These are phyloP conservation scores for Austrofundulus limnaeus DNA, from an alignment of 2,113 vertebrate genomes.

Conservation along the genomic window DNA sequence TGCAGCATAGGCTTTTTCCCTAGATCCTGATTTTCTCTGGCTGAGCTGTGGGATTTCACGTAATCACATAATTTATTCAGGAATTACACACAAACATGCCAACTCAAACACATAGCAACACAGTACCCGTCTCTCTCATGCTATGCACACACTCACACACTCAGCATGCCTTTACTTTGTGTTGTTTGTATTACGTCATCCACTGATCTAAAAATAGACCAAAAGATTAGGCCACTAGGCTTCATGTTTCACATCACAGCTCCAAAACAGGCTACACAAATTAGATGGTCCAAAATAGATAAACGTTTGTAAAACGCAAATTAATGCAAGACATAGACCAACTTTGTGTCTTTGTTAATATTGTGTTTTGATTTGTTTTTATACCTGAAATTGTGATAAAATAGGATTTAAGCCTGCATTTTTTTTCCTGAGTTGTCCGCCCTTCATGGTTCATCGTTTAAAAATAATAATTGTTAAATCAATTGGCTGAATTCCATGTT, in stretches of 20 bases:
- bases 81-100: constrained; percentile 30
- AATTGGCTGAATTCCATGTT: too few species aligned
- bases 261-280: background rate
- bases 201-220: constrained; percentile 63
- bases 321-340: too few species aligned
- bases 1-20: constrained; percentile 7
- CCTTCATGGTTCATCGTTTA: too few species aligned
- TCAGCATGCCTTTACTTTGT: constrained; percentile 35
- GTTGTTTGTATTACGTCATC: constrained; percentile 54
- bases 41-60: constrained; percentile 48
- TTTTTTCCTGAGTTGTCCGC: too few species aligned
- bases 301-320: background rate
- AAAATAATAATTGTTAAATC: too few species aligned
- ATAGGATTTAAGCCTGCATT: too few species aligned
- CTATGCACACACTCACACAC: constrained; percentile 1
- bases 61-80: constrained; percentile 17
- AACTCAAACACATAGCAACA: background rate
- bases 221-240: constrained; percentile 52
- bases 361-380: too few species aligned
- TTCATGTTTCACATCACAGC: constrained; percentile 27
- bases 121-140: background rate
- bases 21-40: constrained; percentile 14
- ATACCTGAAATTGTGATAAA: too few species aligned
- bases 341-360: too few species aligned
- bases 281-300: background rate